phyloP scores from a whole-genome alignment of 2,797 vertebrate species.

The Tapera naevia region DNA sequence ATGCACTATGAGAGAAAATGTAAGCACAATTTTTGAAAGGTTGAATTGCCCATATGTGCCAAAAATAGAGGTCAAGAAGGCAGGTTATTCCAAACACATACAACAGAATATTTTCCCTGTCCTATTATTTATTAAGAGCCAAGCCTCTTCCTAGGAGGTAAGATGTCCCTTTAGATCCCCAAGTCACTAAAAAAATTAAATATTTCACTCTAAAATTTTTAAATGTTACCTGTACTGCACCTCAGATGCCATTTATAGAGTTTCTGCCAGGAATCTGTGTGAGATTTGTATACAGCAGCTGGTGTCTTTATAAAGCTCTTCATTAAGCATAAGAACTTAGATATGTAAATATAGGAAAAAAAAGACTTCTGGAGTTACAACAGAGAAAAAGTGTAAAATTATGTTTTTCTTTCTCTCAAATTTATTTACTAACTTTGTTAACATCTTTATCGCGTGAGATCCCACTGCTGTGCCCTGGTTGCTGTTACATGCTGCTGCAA shows the following conservation, averaged over 20 bases:
- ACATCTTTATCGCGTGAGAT: background rate
- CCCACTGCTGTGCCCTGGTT: background rate
- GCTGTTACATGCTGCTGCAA: background rate
- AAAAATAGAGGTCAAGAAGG: background rate
- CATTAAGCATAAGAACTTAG: background rate
- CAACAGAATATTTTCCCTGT: background rate
- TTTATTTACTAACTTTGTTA: background rate
- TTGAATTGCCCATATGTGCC: fast-evolving
- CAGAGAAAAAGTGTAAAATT: background rate
- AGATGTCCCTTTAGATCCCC: background rate
- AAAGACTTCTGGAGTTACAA: background rate
- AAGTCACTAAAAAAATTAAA: background rate
- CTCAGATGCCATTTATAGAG: background rate
- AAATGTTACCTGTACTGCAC: background rate
- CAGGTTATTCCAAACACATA: background rate
- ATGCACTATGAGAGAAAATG: background rate
- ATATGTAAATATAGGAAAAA: background rate
- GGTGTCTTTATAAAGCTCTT: background rate
- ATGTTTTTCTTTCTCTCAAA: background rate
- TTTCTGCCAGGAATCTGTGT: background rate
- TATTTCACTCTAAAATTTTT: background rate
- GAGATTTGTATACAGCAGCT: background rate
- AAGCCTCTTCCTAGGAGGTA: background rate
- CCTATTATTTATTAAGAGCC: background rate
- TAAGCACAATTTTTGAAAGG: background rate